Conservation (phyloP, 2,888 invertebrate genomes). For the Acanthopleura granulata region DNA sequence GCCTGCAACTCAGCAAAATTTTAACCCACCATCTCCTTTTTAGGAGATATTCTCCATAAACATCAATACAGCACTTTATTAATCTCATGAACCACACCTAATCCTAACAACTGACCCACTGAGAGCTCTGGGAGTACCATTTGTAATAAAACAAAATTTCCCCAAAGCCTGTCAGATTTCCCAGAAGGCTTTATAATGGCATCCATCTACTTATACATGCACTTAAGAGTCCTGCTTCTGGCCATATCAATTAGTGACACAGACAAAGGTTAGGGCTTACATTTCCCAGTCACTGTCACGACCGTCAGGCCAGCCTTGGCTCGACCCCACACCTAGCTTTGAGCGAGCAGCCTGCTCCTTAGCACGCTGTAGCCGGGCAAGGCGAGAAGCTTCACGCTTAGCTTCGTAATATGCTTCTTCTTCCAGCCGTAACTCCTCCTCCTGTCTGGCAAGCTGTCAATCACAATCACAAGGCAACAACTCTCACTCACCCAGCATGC, state of each 20-base stretch:
- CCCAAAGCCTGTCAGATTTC: too few relatives aligned
- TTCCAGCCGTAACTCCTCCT: slow-evolving; percentile 62
- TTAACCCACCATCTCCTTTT: too few relatives aligned
- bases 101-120: too few relatives aligned
- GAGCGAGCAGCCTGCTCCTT: slow-evolving; percentile 49
- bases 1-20: too few relatives aligned
- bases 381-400: slow-evolving; percentile 59
- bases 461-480: background rate
- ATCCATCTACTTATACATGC: too few relatives aligned
- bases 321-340: slow-evolving; percentile 35
- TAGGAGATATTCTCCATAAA: too few relatives aligned
- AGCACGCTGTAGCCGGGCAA: slow-evolving; percentile 53
- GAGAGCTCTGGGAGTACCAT: too few relatives aligned
- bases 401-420: slow-evolving; percentile 67
- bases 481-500: background rate
- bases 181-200: too few relatives aligned
- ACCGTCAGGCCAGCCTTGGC: slow-evolving; percentile 53
- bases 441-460: slow-evolving; percentile 61
- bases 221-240: background rate
- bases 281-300: slow-evolving; percentile 66
- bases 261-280: slow-evolving; percentile 40
- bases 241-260: background rate
- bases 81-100: too few relatives aligned
- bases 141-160: too few relatives aligned
- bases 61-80: too few relatives aligned